phyloP scores from a whole-genome alignment of 2,113 vertebrate genomes.

The Girardinichthys multiradiatus region DNA sequence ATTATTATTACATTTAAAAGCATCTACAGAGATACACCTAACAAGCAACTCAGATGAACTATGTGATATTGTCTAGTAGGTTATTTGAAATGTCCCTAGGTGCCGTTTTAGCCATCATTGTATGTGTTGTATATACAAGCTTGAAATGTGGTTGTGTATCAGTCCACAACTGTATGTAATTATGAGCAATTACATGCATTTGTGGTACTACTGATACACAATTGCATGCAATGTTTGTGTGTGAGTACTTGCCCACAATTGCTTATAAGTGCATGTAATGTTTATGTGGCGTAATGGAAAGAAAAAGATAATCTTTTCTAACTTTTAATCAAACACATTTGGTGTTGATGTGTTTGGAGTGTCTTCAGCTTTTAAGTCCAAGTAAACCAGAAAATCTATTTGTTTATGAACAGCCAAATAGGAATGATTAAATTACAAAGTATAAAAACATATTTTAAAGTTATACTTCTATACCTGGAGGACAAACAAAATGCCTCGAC shows the following conservation, averaged over 20 bases:
- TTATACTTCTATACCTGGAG: too few relatives aligned
- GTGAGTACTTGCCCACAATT: not conserved
- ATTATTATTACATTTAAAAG: not conserved
- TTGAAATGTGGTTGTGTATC: not conserved
- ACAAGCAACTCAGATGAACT: not conserved
- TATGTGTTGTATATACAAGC: conserved; percentile 2
- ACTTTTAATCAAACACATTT: not conserved
- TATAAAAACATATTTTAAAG: too few relatives aligned
- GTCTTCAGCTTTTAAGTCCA: not conserved
- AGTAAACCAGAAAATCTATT: not conserved
- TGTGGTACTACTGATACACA: not conserved
- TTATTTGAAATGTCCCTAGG: conserved; percentile 2
- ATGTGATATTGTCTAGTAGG: not conserved
- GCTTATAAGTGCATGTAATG: not conserved
- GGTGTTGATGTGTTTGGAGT: not conserved
- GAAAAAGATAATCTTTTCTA: too few relatives aligned
- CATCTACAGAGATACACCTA: not conserved
- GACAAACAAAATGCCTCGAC: too few relatives aligned
- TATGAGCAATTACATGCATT: not conserved
- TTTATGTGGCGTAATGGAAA: not conserved
- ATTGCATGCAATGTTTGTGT: not conserved
- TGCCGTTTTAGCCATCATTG: conserved; percentile 22
- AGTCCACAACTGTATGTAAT: not conserved
- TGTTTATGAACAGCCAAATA: not conserved
- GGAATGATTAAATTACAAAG: too few relatives aligned